Percentiles rank a stretch among this genome's conserved stretches.
Evolutionary conservation across 2,888 invertebrate species (phyloP).

Genomic region (Salpingus planirostris): DNA sequence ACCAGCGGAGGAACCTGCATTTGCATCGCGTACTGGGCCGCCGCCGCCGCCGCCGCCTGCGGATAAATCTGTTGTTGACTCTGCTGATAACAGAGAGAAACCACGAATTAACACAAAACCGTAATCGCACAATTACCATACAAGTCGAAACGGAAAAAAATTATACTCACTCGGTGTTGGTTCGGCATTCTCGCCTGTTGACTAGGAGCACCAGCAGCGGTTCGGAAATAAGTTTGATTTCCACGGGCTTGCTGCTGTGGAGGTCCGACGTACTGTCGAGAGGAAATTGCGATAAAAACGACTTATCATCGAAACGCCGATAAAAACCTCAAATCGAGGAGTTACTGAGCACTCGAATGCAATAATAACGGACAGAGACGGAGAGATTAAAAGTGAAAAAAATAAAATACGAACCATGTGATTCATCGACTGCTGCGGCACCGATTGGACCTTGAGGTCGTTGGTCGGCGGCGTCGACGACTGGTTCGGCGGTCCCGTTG

Average conservation of each 20-base stretch:
- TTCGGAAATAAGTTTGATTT: constrained; percentile 19
- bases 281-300: not conserved
- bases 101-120: not conserved
- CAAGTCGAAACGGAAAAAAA: not conserved
- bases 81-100: constrained; percentile 3
- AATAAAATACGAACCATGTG: constrained; percentile 27
- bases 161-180: constrained; percentile 29
- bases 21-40: no score
- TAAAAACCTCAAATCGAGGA: no score
- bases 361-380: no score
- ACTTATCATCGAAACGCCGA: constrained; percentile 1
- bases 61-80: constrained; percentile 1
- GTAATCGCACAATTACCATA: not conserved
- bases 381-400: no score
- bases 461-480: constrained; percentile 41
- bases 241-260: constrained; percentile 15
- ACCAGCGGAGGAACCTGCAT: no score
- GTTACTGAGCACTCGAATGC: no score
- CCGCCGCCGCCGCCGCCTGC: no score
- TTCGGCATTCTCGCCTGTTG: constrained; percentile 34
- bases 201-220: constrained; percentile 22
- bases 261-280: constrained; percentile 11
- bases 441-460: constrained; percentile 36
- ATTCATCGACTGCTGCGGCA: constrained; percentile 27
- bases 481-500: constrained; percentile 39